phyloP scores from a whole-genome alignment of 2,888 invertebrate species.

The Drosophila phalerata region DNA sequence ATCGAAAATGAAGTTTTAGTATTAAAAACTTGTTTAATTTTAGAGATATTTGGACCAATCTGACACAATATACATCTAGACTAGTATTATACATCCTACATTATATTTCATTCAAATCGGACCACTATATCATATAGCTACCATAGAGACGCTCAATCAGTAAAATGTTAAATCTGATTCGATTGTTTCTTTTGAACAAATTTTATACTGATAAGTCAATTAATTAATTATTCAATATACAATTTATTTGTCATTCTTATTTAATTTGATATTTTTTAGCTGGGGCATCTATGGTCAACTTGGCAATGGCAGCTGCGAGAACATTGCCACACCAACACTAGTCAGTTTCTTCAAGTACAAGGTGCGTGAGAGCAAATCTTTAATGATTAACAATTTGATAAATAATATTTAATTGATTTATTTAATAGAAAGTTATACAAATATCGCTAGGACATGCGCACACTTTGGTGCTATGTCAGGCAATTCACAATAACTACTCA shows the following conservation, averaged over 20 bases:
- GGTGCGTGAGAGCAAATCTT: slow-evolving; percentile 69
- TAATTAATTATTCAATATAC: neutral
- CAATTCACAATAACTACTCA: slow-evolving; percentile 31
- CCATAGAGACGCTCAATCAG: too few species aligned
- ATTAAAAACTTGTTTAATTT: too few species aligned
- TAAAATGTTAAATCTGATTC: too few species aligned
- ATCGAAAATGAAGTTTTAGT: too few species aligned
- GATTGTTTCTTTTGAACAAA: too few species aligned
- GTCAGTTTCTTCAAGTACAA: slow-evolving; percentile 86
- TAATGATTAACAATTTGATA: neutral
- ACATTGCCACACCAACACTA: slow-evolving; percentile 87
- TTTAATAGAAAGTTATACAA: slow-evolving; percentile 85
- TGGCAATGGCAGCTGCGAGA: slow-evolving; percentile 93
- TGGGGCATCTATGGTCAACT: slow-evolving; percentile 98
- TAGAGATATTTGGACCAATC: too few species aligned
- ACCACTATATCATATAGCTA: too few species aligned
- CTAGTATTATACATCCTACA: too few species aligned
- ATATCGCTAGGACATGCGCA: slow-evolving; percentile 86
- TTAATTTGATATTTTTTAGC: slow-evolving; percentile 74
- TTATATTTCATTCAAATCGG: too few species aligned
- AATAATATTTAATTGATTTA: neutral
- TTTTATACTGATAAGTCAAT: too few species aligned
- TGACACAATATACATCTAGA: too few species aligned
- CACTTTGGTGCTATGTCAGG: slow-evolving; percentile 84
- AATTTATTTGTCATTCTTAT: neutral